A percentile compares a stretch with the other conserved stretches of the same genome.
phyloP scores from a whole-genome alignment of 2,888 invertebrate genomes.

The Ceramica pisi region DNA sequence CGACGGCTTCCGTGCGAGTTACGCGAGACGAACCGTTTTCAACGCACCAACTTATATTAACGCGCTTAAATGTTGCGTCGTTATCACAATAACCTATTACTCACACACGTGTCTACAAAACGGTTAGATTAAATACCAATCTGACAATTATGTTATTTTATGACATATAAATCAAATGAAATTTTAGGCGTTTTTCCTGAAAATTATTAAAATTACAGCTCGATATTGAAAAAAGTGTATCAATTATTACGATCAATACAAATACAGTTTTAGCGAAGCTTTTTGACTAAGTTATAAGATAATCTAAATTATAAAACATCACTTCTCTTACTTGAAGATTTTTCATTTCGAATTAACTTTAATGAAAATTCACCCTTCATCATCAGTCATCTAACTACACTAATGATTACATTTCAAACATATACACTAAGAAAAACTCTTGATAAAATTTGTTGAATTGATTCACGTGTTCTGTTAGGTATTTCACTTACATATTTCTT shows the following conservation, averaged over 20 bases:
- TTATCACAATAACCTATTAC: conserved; percentile 14
- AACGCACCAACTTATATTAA: conserved; percentile 42
- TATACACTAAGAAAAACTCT: no score
- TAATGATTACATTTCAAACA: background rate
- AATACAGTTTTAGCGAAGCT: background rate
- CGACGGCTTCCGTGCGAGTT: conserved; percentile 74
- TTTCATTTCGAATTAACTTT: background rate
- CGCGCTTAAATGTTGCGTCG: conserved; percentile 27
- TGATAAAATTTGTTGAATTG: background rate
- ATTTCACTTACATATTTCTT: conserved; percentile 5
- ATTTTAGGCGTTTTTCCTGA: background rate
- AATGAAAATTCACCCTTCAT: background rate
- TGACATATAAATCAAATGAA: background rate
- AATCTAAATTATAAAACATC: no score
- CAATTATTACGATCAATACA: no score
- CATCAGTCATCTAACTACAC: background rate
- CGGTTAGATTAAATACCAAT: background rate
- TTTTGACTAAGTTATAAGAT: background rate
- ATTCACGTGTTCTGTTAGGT: background rate
- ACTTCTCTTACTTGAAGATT: no score
- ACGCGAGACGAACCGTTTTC: conserved; percentile 61
- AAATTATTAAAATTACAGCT: no score
- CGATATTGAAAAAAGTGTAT: no score
- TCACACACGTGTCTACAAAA: background rate
- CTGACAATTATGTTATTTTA: background rate